Conservation (phyloP, 2,797 vertebrate species). For the Gallirallus australis region DNA sequence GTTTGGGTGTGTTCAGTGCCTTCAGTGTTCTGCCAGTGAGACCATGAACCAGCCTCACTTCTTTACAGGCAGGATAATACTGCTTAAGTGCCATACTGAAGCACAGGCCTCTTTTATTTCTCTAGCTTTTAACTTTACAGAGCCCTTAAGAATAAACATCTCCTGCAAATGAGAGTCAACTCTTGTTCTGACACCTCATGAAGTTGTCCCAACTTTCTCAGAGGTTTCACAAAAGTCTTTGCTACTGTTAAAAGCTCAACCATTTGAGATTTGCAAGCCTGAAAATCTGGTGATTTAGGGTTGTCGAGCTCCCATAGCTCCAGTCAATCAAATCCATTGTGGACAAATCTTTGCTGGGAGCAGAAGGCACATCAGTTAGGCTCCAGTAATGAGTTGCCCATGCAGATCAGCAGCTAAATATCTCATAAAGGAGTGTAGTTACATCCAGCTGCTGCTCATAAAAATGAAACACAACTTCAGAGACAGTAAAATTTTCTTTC, state of each 20-base stretch:
- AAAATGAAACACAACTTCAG: background rate
- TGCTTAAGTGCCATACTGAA: background rate
- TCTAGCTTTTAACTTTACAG: background rate
- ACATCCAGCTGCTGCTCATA: background rate
- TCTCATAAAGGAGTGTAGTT: background rate
- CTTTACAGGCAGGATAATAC: background rate
- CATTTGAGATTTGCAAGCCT: background rate
- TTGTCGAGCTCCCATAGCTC: background rate
- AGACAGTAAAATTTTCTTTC: background rate
- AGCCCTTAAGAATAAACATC: background rate
- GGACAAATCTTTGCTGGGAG: background rate
- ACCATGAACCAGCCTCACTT: background rate
- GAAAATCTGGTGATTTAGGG: background rate
- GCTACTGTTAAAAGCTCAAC: background rate
- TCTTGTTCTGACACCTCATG: slow-evolving; percentile 26
- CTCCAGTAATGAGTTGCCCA: background rate
- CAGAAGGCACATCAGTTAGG: background rate
- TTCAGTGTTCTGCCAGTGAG: background rate
- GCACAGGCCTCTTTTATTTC: background rate
- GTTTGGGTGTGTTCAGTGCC: background rate
- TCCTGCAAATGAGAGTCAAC: background rate
- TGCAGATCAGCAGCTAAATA: slow-evolving; percentile 2
- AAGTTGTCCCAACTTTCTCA: slow-evolving; percentile 4
- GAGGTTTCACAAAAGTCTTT: background rate
- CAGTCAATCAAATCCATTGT: background rate